phyloP scores from a whole-genome alignment of 2,797 vertebrate genomes.

The Takifugu ocellatus region DNA sequence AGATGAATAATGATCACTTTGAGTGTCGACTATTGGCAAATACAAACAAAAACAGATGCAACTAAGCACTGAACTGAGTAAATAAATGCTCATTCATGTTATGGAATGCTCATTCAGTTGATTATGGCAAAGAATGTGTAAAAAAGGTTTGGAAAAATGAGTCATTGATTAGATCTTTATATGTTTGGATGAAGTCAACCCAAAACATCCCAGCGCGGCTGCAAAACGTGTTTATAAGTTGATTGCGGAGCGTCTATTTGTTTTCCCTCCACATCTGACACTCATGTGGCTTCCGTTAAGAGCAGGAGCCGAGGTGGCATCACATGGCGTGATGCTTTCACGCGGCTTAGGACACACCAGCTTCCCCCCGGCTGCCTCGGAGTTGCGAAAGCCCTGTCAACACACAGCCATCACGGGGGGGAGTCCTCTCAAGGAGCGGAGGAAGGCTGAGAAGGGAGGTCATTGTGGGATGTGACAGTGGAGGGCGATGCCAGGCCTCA shows the following conservation, averaged over 20 bases:
- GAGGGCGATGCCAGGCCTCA: conserved; percentile 67
- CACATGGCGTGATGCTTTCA: conserved; percentile 43
- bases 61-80: too few species aligned
- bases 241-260: conserved; percentile 11
- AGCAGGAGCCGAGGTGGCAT: conserved; percentile 56
- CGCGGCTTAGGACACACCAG: conserved; percentile 52
- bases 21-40: too few species aligned
- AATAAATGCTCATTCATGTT: too few species aligned
- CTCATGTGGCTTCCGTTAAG: conserved; percentile 51
- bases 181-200: too few species aligned
- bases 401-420: conserved; percentile 57
- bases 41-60: too few species aligned
- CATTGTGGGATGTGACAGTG: conserved; percentile 67
- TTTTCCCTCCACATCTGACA: conserved; percentile 40
- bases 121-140: too few species aligned
- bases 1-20: too few species aligned
- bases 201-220: conserved; percentile 29
- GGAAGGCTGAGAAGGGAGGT: conserved; percentile 26
- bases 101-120: too few species aligned
- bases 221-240: conserved; percentile 28
- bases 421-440: conserved; percentile 46
- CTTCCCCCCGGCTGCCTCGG: conserved; percentile 54
- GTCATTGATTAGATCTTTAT: too few species aligned
- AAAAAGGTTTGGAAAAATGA: too few species aligned
- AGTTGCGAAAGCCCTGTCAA: conserved; percentile 70